A percentile compares a stretch with the other conserved stretches of the same genome.
These are phyloP conservation scores for Dasysyrphus tricinctus DNA, from an alignment of 2,888 invertebrate genomes.

Conservation along the genomic window DNA sequence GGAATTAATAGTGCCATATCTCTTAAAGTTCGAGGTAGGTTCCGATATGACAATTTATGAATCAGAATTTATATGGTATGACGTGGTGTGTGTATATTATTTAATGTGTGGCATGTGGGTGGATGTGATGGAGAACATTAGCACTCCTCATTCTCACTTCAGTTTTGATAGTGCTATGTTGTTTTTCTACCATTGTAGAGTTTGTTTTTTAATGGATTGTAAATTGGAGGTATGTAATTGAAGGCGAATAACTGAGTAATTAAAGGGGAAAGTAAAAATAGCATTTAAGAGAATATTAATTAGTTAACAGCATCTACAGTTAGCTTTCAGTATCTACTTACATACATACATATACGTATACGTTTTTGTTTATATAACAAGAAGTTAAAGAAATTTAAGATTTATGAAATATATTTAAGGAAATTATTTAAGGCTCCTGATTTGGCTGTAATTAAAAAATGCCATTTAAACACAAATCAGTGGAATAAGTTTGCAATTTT, in stretches of 20 bases:
- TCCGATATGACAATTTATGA: constrained; percentile 19
- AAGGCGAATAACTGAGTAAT: neutral
- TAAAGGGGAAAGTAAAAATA: neutral
- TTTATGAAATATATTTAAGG: too few relatives aligned
- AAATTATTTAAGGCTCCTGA: too few relatives aligned
- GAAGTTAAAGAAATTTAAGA: too few relatives aligned
- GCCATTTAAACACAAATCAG: too few relatives aligned
- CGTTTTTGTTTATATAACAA: too few relatives aligned
- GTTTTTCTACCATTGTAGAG: neutral
- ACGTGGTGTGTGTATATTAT: neutral
- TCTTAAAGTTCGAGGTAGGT: constrained; percentile 63
- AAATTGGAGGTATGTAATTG: neutral
- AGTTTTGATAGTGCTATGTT: neutral
- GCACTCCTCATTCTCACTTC: neutral
- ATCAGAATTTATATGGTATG: constrained; percentile 7
- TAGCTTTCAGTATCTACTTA: too few relatives aligned
- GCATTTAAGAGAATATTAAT: neutral
- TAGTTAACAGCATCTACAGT: neutral
- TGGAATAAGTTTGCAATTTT: too few relatives aligned
- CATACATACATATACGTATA: too few relatives aligned
- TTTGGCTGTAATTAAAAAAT: too few relatives aligned
- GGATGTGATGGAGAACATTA: constrained; percentile 7
- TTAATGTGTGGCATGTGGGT: neutral
- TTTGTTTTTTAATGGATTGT: neutral
- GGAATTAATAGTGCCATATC: constrained; percentile 66